Conservation (phyloP, 2,113 vertebrate genomes). For the Ctenodactylus gundi region DNA sequence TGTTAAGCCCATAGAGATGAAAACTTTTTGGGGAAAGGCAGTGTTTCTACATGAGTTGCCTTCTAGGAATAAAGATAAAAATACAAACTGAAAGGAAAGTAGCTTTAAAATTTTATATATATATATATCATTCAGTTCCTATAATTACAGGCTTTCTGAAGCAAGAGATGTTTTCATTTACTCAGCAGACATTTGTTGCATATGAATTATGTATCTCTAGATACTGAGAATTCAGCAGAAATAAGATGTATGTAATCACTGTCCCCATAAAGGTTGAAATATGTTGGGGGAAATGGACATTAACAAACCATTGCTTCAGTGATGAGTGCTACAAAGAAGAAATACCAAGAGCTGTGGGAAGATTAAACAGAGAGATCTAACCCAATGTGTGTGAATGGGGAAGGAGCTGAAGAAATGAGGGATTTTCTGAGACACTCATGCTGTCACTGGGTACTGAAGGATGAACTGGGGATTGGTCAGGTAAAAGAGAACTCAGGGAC, state of each 20-base stretch:
- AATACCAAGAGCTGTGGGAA: neutral
- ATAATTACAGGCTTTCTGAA: slow-evolving; percentile 2
- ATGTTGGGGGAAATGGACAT: neutral
- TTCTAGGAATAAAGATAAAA: slow-evolving; percentile 23
- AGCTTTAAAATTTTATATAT: neutral
- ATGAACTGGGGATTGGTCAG: neutral
- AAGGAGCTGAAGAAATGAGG: neutral
- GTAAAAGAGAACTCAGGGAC: neutral
- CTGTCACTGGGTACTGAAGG: neutral
- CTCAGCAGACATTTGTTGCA: neutral
- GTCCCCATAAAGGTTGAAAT: neutral
- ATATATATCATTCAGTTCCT: neutral
- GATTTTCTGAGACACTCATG: neutral
- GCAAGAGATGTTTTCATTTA: neutral
- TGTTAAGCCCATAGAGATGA: neutral
- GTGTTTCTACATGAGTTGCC: slow-evolving; percentile 15
- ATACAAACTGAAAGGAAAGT: slow-evolving; percentile 10
- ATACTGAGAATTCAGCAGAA: neutral
- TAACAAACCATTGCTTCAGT: neutral
- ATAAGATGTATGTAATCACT: neutral
- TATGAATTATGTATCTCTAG: neutral
- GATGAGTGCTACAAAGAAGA: neutral
- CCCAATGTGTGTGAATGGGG: neutral
- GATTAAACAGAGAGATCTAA: neutral
- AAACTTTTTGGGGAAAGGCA: neutral